These are phyloP conservation scores for Phallusia fumigata DNA, from an alignment of 23 tunicate genomes.

Conservation along the genomic window DNA sequence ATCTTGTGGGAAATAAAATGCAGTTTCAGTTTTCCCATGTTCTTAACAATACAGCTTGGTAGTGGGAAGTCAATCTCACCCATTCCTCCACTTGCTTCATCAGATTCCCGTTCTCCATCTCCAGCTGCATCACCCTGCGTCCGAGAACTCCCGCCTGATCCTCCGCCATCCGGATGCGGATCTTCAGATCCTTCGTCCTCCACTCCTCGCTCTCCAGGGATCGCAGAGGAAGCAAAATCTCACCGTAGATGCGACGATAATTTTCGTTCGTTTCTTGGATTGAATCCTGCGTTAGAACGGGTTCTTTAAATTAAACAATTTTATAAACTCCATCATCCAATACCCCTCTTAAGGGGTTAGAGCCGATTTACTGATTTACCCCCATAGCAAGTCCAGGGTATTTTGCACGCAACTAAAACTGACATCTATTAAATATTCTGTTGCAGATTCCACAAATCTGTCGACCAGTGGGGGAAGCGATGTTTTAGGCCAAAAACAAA, in stretches of 20 bases:
- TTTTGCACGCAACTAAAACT: too few relatives aligned
- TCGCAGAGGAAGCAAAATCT: not conserved
- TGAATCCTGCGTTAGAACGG: constrained; percentile 10
- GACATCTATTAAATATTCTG: too few relatives aligned
- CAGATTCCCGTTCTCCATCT: constrained; percentile 70
- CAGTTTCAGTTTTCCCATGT: too few relatives aligned
- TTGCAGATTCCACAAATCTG: too few relatives aligned
- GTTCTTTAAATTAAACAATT: not conserved
- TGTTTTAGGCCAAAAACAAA: too few relatives aligned
- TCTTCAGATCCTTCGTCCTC: constrained; percentile 37
- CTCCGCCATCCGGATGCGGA: constrained; percentile 53
- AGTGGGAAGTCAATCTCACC: not conserved
- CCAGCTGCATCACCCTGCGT: constrained; percentile 55
- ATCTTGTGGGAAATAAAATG: too few relatives aligned
- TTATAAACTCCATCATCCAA: too few relatives aligned
- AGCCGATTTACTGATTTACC: too few relatives aligned
- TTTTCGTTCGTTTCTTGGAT: constrained; percentile 12
- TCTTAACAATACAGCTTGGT: too few relatives aligned
- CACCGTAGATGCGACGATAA: constrained; percentile 31
- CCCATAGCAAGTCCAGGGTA: too few relatives aligned
- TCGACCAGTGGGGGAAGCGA: too few relatives aligned
- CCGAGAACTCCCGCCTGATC: constrained; percentile 73
- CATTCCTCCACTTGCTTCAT: constrained; percentile 22
- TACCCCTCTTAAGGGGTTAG: too few relatives aligned
- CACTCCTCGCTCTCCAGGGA: constrained; percentile 24